phyloP scores from a whole-genome alignment of 2,888 invertebrate species.

The Aplocera efformata region DNA sequence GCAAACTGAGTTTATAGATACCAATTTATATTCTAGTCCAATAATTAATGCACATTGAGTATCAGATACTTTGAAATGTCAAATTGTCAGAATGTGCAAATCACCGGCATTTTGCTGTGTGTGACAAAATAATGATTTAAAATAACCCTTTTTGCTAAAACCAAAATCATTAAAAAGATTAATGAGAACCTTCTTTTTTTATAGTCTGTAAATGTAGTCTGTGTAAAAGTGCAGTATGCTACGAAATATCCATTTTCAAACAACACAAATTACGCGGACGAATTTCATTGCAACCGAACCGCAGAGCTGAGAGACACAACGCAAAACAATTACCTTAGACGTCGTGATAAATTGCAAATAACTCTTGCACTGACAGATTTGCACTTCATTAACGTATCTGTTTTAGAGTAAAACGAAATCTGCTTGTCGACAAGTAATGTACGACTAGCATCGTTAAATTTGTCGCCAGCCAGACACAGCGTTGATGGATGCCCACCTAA shows the following conservation, averaged over 20 bases:
- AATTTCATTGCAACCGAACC: constrained; percentile 31
- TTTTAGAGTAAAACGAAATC: constrained; percentile 40
- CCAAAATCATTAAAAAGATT: no score
- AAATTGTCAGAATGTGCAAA: no score
- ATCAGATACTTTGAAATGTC: no score
- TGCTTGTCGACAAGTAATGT: constrained; percentile 38
- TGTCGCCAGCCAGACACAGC: constrained; percentile 55
- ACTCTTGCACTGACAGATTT: constrained; percentile 66
- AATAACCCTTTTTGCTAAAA: no score
- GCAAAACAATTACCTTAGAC: constrained; percentile 26
- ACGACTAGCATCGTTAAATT: constrained; percentile 70
- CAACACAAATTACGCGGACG: constrained; percentile 9
- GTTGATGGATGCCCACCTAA: constrained; percentile 66
- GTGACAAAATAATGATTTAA: no score
- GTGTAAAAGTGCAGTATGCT: no score
- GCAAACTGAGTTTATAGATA: no score
- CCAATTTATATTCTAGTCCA: no score
- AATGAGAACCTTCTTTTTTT: no score
- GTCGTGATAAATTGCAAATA: constrained; percentile 57
- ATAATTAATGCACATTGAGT: no score
- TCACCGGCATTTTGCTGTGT: no score
- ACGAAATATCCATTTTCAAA: not conserved
- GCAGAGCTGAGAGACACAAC: constrained; percentile 32
- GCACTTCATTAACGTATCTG: constrained; percentile 61
- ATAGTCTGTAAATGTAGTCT: no score